A percentile compares a stretch with the other conserved stretches of the same genome.
Conservation (phyloP, 2,113 vertebrate species). For the Oryzias curvinotus region DNA sequence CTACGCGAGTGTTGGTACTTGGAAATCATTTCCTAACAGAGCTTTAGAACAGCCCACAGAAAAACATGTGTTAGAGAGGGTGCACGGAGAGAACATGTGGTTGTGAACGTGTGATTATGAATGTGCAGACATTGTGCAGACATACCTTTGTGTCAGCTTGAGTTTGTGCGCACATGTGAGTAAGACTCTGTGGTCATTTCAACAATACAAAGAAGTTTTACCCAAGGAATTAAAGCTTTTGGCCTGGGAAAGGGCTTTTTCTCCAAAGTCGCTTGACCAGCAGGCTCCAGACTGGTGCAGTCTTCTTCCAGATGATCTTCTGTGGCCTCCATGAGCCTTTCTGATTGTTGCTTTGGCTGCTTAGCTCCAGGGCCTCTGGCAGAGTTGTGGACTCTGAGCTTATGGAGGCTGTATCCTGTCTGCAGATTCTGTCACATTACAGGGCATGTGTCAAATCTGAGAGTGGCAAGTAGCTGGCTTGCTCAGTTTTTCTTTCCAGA, state of each 20-base stretch:
- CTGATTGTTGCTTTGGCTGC: conserved; percentile 35
- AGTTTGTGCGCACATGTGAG: conserved; percentile 39
- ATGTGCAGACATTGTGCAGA: conserved; percentile 66
- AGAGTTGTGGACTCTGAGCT: conserved; percentile 31
- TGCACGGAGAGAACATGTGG: conserved; percentile 38
- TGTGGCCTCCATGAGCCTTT: conserved; percentile 29
- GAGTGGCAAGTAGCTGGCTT: conserved; percentile 61
- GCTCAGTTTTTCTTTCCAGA: conserved; percentile 67
- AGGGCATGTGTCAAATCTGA: conserved; percentile 69
- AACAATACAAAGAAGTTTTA: conserved; percentile 46
- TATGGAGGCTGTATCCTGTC: conserved; percentile 56
- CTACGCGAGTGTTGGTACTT: conserved; percentile 42
- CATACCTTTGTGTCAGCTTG: conserved; percentile 62
- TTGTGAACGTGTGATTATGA: conserved; percentile 65
- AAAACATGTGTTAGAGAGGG: conserved; percentile 18
- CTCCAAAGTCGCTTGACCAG: conserved; percentile 52
- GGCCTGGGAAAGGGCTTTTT: conserved; percentile 31
- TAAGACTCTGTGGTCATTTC: conserved; percentile 52
- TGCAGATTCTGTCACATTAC: conserved; percentile 52
- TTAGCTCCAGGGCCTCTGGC: conserved; percentile 49
- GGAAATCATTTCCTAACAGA: conserved; percentile 57
- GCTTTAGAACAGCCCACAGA: conserved; percentile 39
- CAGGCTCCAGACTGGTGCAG: conserved; percentile 62
- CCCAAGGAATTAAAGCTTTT: conserved; percentile 52
- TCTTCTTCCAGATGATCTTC: conserved; percentile 54